Percentiles rank a stretch among this genome's conserved stretches.
These are phyloP conservation scores for Microtus montanus DNA, from an alignment of 2,113 vertebrate species.

Conservation along the genomic window DNA sequence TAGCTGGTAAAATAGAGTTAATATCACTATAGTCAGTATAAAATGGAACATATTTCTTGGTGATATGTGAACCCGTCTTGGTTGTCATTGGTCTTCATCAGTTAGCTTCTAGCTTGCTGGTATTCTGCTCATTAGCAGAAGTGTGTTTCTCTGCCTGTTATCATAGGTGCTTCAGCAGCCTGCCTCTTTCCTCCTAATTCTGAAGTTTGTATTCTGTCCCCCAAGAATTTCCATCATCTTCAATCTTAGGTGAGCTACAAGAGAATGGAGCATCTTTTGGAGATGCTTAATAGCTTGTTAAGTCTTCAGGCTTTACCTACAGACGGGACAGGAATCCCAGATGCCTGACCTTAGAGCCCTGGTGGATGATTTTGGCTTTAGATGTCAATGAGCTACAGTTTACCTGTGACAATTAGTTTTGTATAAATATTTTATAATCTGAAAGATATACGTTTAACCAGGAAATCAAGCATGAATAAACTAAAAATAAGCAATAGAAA, in stretches of 20 bases:
- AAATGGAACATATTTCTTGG: neutral
- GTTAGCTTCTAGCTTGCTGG: neutral
- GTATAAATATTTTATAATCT: neutral
- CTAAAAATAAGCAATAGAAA: neutral
- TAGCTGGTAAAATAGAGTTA: neutral
- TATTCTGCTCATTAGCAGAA: neutral
- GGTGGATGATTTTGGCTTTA: no score
- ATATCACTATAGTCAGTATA: neutral
- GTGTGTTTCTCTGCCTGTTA: neutral
- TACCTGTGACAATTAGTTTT: neutral
- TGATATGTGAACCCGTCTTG: no score
- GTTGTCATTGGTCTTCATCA: neutral
- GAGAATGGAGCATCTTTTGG: neutral
- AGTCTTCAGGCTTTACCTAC: neutral
- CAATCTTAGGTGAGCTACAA: neutral
- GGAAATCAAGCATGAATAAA: neutral
- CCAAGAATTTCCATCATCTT: neutral
- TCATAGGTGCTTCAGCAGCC: neutral
- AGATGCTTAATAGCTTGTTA: neutral
- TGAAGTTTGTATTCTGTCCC: neutral
- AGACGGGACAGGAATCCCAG: neutral
- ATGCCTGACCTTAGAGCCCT: neutral
- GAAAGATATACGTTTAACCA: neutral
- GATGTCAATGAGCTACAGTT: neutral
- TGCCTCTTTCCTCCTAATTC: neutral